Evolutionary conservation across 2,113 vertebrate genomes (phyloP), one percentile per base, ranked within the genome.

Genomic region (Amphiprion percula): DNA sequence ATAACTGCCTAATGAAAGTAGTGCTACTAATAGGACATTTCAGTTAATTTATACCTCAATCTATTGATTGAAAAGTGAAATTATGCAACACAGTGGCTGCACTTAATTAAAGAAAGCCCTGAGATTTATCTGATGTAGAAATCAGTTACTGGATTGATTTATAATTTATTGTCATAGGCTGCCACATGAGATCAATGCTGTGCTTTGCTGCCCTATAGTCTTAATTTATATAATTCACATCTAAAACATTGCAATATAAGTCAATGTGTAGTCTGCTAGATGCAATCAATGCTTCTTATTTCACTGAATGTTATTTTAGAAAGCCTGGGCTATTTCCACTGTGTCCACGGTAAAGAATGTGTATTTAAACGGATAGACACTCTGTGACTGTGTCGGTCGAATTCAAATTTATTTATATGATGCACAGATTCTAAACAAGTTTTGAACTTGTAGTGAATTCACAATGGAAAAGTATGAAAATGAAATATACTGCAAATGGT

Each of bases 41-140:
- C 19, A 62, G 79, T 69, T 83, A 64, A 90, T 88, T 89, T 69
- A 83, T 76, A 21, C 80, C 15, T 44, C 68, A 79, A 74, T 81
- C 67, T 74, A 28, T 53, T 80, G 54, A 90, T 70, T 86, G 68
- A 67, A 41, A 28, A 44, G 16, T 37, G 46, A 68, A 70, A 63
- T 67, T 54, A 77, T 84, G 68, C 66, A 69, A 56, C 74, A 41
- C 46, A 52, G 59, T 21, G 10, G 39, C 16, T 26, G 21, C 50
- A 54, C 14, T 69, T 81, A 77, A 87, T 80, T 23, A 73, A 69
- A 84, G 73, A 80, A 74, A 72, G 72, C 26, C 3, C 60, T 54
- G 1, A 64, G 39, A 74, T 80, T 30, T 30, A 62, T 74, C 24
- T 56, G 39, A 1, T 82, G 23, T 19, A 63, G 58, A 44, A 23